Conservation (phyloP, 2,888 invertebrate species). For the Yponomeuta sedellus region DNA sequence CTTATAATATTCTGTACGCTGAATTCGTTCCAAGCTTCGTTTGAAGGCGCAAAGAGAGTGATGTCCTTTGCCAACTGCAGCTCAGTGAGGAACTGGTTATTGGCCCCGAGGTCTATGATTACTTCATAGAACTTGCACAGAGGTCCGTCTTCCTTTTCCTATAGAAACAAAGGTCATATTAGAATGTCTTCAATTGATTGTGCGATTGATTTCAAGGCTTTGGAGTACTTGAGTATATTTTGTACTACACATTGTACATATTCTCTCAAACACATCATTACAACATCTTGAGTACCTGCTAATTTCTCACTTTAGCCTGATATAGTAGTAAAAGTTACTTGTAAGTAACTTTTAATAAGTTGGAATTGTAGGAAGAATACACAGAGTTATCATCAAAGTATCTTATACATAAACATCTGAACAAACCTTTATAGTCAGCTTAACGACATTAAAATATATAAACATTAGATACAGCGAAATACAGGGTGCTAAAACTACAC, state of each 20-base stretch:
- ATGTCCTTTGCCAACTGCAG: conserved; percentile 83
- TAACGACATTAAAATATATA: background rate
- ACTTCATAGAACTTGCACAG: conserved; percentile 89
- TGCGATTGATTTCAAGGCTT: too few relatives aligned
- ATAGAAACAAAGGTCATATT: background rate
- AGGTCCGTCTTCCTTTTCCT: conserved; percentile 66
- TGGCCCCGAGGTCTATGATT: conserved; percentile 85
- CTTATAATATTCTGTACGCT: conserved; percentile 82
- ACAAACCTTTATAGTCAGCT: background rate
- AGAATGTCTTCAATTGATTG: too few relatives aligned
- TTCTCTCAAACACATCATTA: too few relatives aligned
- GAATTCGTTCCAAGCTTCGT: conserved; percentile 88
- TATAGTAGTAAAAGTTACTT: too few relatives aligned
- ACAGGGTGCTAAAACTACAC: conserved; percentile 4
- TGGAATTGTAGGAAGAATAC: too few relatives aligned
- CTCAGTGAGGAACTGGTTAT: conserved; percentile 81
- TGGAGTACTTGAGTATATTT: too few relatives aligned
- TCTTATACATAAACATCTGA: background rate
- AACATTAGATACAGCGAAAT: background rate
- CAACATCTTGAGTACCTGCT: too few relatives aligned
- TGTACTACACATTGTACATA: too few relatives aligned
- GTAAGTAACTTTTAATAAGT: too few relatives aligned
- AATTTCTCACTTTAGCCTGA: too few relatives aligned
- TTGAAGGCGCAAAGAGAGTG: conserved; percentile 93
- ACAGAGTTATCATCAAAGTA: too few relatives aligned